Evolutionary conservation across 2,888 invertebrate species (phyloP).

Genomic region (Calameuta filiformis): DNA sequence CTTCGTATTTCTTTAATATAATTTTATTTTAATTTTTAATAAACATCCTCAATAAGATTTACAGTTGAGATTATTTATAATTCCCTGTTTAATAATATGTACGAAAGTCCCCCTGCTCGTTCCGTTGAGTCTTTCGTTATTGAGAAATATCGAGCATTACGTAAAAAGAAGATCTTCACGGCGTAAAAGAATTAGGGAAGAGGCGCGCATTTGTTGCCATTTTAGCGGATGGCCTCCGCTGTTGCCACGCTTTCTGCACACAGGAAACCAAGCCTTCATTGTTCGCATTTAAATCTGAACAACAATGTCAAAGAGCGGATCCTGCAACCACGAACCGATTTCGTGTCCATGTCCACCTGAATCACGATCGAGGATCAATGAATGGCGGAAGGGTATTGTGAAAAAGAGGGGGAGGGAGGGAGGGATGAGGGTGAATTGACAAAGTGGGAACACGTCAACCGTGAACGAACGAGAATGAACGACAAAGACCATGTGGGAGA

Average conservation of each 20-base stretch:
- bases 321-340: background rate
- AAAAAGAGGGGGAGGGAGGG: background rate
- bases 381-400: background rate
- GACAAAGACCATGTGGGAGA: background rate
- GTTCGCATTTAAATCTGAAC: conserved; percentile 16
- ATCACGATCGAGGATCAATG: conserved; percentile 18
- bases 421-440: too few species aligned
- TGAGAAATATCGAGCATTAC: background rate
- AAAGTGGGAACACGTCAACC: background rate
- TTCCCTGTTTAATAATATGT: background rate
- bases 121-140: background rate
- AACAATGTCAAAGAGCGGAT: background rate
- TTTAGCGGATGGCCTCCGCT: conserved; percentile 43
- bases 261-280: conserved; percentile 36
- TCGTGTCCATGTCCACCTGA: background rate
- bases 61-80: too few species aligned
- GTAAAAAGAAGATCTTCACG: background rate
- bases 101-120: background rate
- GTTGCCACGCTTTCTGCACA: conserved; percentile 48
- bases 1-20: background rate
- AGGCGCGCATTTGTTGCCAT: conserved; percentile 33
- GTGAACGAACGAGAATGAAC: background rate
- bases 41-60: too few species aligned
- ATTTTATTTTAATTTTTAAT: too few species aligned
- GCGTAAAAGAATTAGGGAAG: conserved; percentile 13